Percentiles rank a stretch among this genome's conserved stretches.
Conservation (phyloP, 2,113 vertebrate species). For the Zosterops pallidus region DNA sequence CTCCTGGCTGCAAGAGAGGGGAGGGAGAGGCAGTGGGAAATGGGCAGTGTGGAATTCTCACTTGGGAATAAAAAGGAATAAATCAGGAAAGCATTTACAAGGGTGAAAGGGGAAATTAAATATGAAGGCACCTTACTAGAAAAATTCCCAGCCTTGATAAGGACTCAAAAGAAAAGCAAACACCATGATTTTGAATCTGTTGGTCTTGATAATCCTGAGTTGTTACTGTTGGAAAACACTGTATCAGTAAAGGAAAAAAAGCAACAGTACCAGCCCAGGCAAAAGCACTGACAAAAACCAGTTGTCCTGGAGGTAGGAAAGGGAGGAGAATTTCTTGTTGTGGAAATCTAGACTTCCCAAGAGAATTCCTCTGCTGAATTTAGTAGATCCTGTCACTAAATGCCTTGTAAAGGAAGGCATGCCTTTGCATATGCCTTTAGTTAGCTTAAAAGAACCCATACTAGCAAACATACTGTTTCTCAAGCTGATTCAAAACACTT, state of each 20-base stretch:
- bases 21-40: neutral
- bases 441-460: neutral
- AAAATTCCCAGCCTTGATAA: neutral
- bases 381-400: conserved; percentile 11
- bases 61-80: neutral
- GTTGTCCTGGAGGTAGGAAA: neutral
- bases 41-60: neutral
- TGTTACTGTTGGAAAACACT: neutral
- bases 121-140: neutral
- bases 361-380: neutral
- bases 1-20: neutral
- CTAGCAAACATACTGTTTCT: neutral
- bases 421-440: neutral
- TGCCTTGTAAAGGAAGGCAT: neutral
- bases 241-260: neutral
- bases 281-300: neutral
- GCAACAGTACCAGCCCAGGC: neutral
- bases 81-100: neutral
- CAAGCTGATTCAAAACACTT: neutral
- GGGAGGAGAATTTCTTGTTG: neutral
- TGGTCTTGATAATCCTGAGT: neutral
- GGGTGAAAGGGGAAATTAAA: neutral
- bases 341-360: conserved; percentile 26
- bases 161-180: neutral
- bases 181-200: neutral